Percentiles rank a stretch among this genome's conserved stretches.
phyloP scores from a whole-genome alignment of 2,113 vertebrate genomes.

The Psophia crepitans region DNA sequence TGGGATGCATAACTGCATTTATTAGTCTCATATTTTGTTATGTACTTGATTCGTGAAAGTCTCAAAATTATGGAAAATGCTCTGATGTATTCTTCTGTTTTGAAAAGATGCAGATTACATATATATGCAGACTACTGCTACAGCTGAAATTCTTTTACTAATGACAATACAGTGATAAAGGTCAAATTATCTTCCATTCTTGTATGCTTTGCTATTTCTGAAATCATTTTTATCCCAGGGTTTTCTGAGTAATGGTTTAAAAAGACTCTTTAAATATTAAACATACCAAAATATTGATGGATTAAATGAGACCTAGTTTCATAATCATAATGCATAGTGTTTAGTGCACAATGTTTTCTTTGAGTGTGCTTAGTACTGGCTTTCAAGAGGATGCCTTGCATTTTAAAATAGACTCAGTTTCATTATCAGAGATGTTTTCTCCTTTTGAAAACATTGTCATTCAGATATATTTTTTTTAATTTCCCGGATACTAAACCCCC shows the following conservation, averaged over 20 bases:
- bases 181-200: slow-evolving; percentile 51
- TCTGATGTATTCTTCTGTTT: background rate
- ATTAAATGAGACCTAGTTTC: slow-evolving; percentile 61
- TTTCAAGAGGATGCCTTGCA: slow-evolving; percentile 48
- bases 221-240: slow-evolving; percentile 40
- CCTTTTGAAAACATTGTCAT: slow-evolving; percentile 33
- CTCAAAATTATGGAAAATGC: background rate
- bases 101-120: slow-evolving; percentile 42
- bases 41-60: background rate
- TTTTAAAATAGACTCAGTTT: slow-evolving; percentile 68
- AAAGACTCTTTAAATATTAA: slow-evolving; percentile 69
- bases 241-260: slow-evolving; percentile 43
- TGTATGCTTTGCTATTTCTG: slow-evolving; percentile 11
- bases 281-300: slow-evolving; percentile 37
- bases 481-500: slow-evolving; percentile 52
- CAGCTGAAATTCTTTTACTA: background rate
- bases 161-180: slow-evolving; percentile 37
- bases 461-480: slow-evolving; percentile 58
- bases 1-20: background rate
- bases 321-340: slow-evolving; percentile 62
- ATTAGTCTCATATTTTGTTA: background rate
- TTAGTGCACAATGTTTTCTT: slow-evolving; percentile 11
- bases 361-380: background rate
- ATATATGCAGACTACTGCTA: background rate
- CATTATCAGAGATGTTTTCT: slow-evolving; percentile 58